Percentiles rank a stretch among this genome's conserved stretches.
Evolutionary conservation across 2,797 vertebrate genomes (phyloP).

Genomic region (Luscinia megarhynchos): DNA sequence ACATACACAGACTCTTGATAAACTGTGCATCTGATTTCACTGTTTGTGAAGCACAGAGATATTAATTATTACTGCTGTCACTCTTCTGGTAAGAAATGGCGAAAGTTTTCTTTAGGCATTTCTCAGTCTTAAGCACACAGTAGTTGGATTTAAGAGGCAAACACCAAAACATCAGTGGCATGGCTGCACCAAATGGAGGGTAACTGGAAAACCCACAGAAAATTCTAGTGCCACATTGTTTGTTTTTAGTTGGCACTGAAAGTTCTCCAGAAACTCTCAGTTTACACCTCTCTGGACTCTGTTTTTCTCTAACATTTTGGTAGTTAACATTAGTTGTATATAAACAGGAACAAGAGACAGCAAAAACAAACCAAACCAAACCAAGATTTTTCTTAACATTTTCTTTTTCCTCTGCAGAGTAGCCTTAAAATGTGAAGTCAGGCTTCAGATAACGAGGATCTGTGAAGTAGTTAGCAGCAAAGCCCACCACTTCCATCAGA

Average conservation of each 20-base stretch:
- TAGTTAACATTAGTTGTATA: background rate
- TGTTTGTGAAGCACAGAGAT: slow-evolving; percentile 56
- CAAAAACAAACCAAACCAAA: background rate
- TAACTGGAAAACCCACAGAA: background rate
- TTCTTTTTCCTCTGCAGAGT: background rate
- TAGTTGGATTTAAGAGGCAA: background rate
- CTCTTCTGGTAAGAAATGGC: background rate
- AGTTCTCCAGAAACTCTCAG: background rate
- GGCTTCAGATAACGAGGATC: background rate
- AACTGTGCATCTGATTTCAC: slow-evolving; percentile 66
- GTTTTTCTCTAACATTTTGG: background rate
- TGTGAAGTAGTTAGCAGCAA: background rate
- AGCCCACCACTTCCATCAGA: background rate
- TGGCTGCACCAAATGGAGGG: background rate
- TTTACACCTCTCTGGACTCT: background rate
- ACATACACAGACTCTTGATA: slow-evolving; percentile 58
- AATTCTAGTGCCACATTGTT: background rate
- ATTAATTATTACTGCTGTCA: slow-evolving; percentile 47
- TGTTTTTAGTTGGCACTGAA: background rate
- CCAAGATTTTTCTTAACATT: background rate
- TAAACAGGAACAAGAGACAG: background rate
- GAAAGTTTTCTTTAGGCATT: background rate
- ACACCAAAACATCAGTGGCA: background rate
- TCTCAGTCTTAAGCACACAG: background rate
- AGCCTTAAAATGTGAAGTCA: background rate